Base-by-base conservation (phyloP, 2,113 vertebrate species). In the Oncorhynchus mykiss region DNA sequence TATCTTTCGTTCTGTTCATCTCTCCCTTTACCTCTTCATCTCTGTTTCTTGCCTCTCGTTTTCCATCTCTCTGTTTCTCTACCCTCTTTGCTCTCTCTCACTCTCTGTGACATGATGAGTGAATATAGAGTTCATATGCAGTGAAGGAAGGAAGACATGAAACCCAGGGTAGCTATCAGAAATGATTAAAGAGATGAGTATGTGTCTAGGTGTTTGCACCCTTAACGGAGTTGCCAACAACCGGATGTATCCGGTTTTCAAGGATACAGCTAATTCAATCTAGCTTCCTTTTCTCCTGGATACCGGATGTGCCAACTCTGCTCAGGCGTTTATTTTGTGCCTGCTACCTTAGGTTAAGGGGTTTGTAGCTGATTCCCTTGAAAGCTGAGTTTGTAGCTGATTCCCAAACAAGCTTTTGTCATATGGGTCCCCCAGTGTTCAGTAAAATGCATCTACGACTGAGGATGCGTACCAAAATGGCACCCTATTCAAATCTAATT, bases 51-150 rank as follows among this genome's bases (percentile, higher is more conserved):
- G 1, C 14, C 51, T 54, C 13, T 22, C 59, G 16, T 5, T 60
- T 20, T 60, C 59, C 2, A 22, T n/a, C 13, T 24, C 45, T 70
- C 39, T 49, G 22, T 85, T 67, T 77, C 78, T 67, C 27, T 16
- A 27, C 64, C 1, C 51, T 57, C 20, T 12, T 67, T 34, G 9
- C 75, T 25, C 64, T 65, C 16, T 85, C 81, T 88, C 49, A 3
- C 14, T 84, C 74, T 82, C 18, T 81, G 67, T 60, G 20, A 60
- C 16, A 60, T 22, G 57, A 18, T 6, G 59, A n/a, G n/a, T 60
- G 59, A 22, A 8, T 22, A n/a, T n/a, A 60, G 59, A 60, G 20
- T n/a, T 60, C 51, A 60, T 8, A 60, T n/a, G 20, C 1, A 2
- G n/a, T 60, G 59, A 20, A 27, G 27, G 27, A 6, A 60, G 59